These are phyloP conservation scores for Ditylenchus dipsaci DNA, from an alignment of 1,140 invertebrate species.

Conservation along the genomic window DNA sequence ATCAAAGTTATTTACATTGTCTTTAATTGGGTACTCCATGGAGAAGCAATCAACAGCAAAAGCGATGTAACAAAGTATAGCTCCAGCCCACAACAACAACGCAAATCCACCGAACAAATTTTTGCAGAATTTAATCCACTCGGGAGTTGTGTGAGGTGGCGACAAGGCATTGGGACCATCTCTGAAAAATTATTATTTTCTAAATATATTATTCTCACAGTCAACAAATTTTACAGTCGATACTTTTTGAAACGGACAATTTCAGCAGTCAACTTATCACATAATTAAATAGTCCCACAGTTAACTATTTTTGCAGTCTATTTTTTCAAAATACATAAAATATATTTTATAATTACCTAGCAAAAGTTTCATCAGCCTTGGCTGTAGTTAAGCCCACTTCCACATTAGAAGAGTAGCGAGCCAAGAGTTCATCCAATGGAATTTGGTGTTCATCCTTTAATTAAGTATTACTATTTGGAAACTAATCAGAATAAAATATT, in stretches of 20 bases:
- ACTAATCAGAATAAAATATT: too few relatives aligned
- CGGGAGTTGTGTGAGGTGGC: slow-evolving; percentile 57
- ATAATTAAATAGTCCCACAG: too few relatives aligned
- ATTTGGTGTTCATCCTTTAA: slow-evolving; percentile 82
- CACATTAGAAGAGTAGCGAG: slow-evolving; percentile 87
- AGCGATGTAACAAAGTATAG: slow-evolving; percentile 58
- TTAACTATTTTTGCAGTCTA: too few relatives aligned
- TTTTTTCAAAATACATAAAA: too few relatives aligned
- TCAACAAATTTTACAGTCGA: too few relatives aligned
- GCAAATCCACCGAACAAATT: slow-evolving; percentile 60
- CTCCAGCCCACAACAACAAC: slow-evolving; percentile 55
- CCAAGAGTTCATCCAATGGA: slow-evolving; percentile 70
- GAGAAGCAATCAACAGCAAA: slow-evolving; percentile 58
- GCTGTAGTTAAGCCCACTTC: slow-evolving; percentile 66
- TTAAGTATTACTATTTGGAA: too few relatives aligned
- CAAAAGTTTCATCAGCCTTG: slow-evolving; percentile 31
- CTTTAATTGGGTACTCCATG: slow-evolving; percentile 54
- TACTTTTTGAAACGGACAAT: too few relatives aligned
- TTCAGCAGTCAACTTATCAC: too few relatives aligned
- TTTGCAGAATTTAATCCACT: slow-evolving; percentile 59
- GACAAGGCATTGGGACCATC: slow-evolving; percentile 70
- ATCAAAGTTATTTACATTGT: slow-evolving; percentile 38
- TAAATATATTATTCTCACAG: too few relatives aligned
- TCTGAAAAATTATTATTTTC: slow-evolving; percentile 58
- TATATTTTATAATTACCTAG: too few relatives aligned